phyloP scores from a whole-genome alignment of 1,140 invertebrate species.

The Zaprionus inermis region DNA sequence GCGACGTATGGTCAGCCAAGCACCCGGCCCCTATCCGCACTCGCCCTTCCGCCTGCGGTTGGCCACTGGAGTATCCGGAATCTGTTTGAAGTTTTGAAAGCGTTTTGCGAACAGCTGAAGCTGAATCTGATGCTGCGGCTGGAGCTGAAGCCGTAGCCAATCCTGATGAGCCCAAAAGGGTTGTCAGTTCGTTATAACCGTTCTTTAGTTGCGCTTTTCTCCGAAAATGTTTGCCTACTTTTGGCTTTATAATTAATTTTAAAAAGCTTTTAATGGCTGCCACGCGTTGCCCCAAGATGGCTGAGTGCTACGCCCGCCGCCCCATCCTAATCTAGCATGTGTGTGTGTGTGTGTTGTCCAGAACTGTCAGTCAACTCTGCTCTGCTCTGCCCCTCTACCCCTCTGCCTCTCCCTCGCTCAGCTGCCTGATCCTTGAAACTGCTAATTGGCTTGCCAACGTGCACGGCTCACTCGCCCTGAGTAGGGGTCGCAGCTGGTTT shows the following conservation, averaged over 20 bases:
- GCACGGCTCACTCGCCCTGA: constrained; percentile 24
- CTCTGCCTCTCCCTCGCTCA: neutral
- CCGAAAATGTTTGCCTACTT: constrained; percentile 65
- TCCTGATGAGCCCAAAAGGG: constrained; percentile 55
- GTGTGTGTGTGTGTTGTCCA: constrained; percentile 23
- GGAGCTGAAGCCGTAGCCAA: neutral
- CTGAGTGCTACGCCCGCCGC: neutral
- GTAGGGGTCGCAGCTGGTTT: neutral
- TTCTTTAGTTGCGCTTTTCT: constrained; percentile 52
- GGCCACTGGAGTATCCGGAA: constrained; percentile 40
- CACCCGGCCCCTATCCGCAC: too few species aligned
- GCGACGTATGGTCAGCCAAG: constrained; percentile 8
- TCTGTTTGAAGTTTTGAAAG: constrained; percentile 52
- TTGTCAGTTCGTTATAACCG: constrained; percentile 57
- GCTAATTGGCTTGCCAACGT: constrained; percentile 45
- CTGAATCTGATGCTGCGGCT: neutral
- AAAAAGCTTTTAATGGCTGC: constrained; percentile 81
- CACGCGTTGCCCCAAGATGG: constrained; percentile 55
- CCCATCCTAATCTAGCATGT: neutral
- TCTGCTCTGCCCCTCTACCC: neutral
- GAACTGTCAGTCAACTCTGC: constrained; percentile 32
- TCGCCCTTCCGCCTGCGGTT: constrained; percentile 29
- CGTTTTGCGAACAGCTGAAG: constrained; percentile 24
- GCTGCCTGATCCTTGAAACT: constrained; percentile 34
- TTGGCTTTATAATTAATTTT: constrained; percentile 81